Evolutionary conservation across 2,797 vertebrate species (phyloP).

Genomic region (Anguilla anguilla): DNA sequence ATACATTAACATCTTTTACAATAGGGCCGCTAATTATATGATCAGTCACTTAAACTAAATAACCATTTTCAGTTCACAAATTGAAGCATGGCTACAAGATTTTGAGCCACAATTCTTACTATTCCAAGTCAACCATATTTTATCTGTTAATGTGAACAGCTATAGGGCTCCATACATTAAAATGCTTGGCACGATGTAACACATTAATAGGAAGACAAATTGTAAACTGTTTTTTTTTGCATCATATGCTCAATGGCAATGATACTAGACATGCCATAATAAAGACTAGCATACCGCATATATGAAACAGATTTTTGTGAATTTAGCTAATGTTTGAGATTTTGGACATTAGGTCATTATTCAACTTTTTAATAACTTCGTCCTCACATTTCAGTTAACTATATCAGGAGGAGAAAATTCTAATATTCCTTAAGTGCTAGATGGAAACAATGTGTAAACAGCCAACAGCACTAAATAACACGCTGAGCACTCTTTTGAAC

Average conservation of each 20-base stretch:
- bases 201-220: no score
- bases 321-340: not conserved
- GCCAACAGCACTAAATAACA: not conserved
- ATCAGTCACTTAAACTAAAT: not conserved
- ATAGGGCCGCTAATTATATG: no score
- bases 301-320: not conserved
- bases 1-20: no score
- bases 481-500: not conserved
- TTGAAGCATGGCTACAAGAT: not conserved
- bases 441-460: not conserved
- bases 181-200: no score
- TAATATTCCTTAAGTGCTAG: not conserved
- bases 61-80: not conserved
- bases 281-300: not conserved
- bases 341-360: not conserved
- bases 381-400: not conserved
- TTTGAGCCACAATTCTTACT: no score
- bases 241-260: not conserved
- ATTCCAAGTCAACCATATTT: no score
- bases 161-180: no score
- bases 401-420: not conserved
- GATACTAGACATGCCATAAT: not conserved
- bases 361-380: not conserved
- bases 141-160: no score
- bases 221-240: no score